These are phyloP conservation scores for Pteropus rufus DNA, from an alignment of 2,797 vertebrate species.

Conservation along the genomic window DNA sequence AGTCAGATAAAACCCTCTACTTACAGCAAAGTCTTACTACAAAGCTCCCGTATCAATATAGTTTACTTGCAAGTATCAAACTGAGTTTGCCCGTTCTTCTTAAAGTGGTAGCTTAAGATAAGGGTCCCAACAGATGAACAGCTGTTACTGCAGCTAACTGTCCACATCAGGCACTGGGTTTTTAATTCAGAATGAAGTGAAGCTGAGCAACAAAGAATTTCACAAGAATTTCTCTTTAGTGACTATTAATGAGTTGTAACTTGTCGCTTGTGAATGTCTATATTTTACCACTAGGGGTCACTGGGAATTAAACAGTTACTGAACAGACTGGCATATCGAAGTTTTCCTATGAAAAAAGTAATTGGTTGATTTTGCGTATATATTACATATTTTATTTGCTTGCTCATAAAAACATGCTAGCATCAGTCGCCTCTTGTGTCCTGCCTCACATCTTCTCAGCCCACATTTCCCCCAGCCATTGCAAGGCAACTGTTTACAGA, in stretches of 20 bases:
- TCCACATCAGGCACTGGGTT: neutral
- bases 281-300: neutral
- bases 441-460: neutral
- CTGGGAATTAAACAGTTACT: neutral
- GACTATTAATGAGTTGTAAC: neutral
- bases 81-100: neutral
- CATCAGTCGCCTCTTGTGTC: neutral
- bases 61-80: neutral
- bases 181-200: neutral
- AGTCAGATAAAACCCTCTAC: neutral
- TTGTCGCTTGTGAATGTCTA: neutral
- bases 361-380: neutral
- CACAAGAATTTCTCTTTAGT: neutral
- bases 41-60: neutral
- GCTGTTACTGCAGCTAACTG: neutral
- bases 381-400: neutral
- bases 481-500: neutral
- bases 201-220: neutral
- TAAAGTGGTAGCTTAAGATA: neutral
- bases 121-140: neutral
- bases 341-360: neutral
- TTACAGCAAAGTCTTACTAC: neutral
- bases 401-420: neutral
- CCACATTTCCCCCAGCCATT: neutral
- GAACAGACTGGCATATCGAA: neutral